These are phyloP conservation scores for Leptoclinus maculatus DNA, from an alignment of 2,797 vertebrate genomes.

Conservation along the genomic window DNA sequence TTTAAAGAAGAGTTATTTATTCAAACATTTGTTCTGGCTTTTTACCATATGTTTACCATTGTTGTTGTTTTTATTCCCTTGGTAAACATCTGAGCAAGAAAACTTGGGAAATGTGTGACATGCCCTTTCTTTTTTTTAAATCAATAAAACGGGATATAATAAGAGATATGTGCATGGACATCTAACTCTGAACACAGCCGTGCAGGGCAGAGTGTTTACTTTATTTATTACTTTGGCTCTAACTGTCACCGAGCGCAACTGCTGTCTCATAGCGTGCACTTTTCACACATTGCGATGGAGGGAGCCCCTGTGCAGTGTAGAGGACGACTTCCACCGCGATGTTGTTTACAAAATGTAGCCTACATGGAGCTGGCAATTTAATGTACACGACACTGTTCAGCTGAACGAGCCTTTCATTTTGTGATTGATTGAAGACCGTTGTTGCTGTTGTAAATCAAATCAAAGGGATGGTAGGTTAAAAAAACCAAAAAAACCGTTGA, in stretches of 20 bases:
- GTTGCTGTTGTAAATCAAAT: not conserved
- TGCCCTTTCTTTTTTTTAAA: not conserved
- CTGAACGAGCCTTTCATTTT: not conserved
- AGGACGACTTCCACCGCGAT: not conserved
- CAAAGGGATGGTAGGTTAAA: not conserved
- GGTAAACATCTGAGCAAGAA: not conserved
- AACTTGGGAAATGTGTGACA: no score
- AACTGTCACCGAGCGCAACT: not conserved
- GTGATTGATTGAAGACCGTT: not conserved
- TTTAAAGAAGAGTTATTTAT: not conserved
- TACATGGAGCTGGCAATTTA: not conserved
- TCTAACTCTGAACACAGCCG: not conserved
- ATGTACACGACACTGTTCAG: not conserved
- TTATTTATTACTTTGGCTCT: not conserved
- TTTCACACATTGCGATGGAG: constrained; percentile 49
- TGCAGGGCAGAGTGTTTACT: not conserved
- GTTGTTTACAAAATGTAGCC: constrained; percentile 50
- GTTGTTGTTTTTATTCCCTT: not conserved
- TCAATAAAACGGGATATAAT: not conserved
- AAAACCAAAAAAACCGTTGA: not conserved
- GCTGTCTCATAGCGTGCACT: constrained; percentile 26
- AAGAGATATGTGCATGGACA: not conserved
- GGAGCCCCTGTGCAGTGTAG: constrained; percentile 59
- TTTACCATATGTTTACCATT: not conserved
- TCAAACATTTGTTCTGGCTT: no score